Evolutionary conservation across 2,113 vertebrate genomes (phyloP).

Genomic region (Neopipo cinnamomea): DNA sequence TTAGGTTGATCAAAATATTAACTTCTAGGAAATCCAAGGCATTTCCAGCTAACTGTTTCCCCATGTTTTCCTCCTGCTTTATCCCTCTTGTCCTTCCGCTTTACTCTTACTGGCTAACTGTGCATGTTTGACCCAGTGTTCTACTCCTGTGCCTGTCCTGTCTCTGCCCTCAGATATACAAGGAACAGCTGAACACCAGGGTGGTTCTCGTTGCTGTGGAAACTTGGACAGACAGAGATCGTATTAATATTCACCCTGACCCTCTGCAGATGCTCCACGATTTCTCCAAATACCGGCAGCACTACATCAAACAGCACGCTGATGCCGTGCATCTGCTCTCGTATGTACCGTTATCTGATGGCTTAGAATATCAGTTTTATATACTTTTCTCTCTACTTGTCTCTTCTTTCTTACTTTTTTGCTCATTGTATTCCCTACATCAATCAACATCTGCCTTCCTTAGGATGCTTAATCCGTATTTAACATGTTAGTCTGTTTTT

Average conservation of each 20-base stretch:
- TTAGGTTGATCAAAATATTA: not conserved
- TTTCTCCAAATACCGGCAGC: slow-evolving; percentile 94
- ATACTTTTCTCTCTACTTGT: not conserved
- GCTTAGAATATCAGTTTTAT: not conserved
- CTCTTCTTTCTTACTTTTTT: not conserved
- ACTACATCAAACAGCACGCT: slow-evolving; percentile 86
- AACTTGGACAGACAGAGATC: slow-evolving; percentile 94
- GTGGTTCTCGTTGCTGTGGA: slow-evolving; percentile 95
- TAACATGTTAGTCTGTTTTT: not conserved
- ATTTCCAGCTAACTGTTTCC: slow-evolving; percentile 65
- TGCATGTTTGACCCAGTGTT: slow-evolving; percentile 80
- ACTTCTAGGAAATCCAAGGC: not conserved
- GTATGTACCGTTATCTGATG: slow-evolving; percentile 71
- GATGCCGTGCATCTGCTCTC: slow-evolving; percentile 95
- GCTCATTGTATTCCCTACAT: not conserved
- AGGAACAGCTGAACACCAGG: slow-evolving; percentile 94
- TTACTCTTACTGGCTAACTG: slow-evolving; percentile 69
- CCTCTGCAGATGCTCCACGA: slow-evolving; percentile 91
- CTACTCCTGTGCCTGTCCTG: slow-evolving; percentile 79
- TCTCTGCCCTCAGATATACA: slow-evolving; percentile 89
- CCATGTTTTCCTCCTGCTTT: slow-evolving; percentile 72
- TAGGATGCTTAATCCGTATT: not conserved
- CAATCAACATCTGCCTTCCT: not conserved
- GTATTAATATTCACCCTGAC: slow-evolving; percentile 84
- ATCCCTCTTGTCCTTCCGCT: slow-evolving; percentile 69